A percentile compares a stretch with the other conserved stretches of the same genome.
Conservation (phyloP, 2,113 vertebrate species). For the Mastomys natalensis region DNA sequence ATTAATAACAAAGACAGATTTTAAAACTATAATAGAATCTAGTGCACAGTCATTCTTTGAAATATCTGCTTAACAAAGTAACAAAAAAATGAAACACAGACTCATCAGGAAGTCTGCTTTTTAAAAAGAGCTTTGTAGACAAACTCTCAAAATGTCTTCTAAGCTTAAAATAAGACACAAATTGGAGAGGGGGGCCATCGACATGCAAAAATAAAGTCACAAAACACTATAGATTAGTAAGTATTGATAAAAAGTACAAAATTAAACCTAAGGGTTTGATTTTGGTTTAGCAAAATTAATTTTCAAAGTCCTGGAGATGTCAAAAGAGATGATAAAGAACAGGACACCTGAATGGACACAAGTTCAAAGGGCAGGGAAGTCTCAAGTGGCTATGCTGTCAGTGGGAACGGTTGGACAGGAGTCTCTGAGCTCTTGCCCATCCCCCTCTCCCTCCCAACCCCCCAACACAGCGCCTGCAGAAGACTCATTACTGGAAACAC, state of each 20-base stretch:
- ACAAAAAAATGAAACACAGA: background rate
- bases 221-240: background rate
- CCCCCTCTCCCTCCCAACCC: fast-evolving
- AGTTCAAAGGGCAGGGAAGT: background rate
- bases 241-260: background rate
- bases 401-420: background rate
- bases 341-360: background rate
- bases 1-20: constrained; percentile 36
- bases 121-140: background rate
- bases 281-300: constrained; percentile 1
- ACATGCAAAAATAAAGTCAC: constrained; percentile 24
- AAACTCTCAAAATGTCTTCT: constrained; percentile 44
- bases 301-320: background rate
- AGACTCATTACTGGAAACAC: background rate
- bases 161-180: constrained; percentile 32
- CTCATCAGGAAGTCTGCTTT: background rate
- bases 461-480: background rate
- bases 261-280: constrained; percentile 26
- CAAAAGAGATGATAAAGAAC: background rate
- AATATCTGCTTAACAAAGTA: background rate
- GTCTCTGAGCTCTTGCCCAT: background rate
- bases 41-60: background rate
- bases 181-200: background rate
- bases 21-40: background rate
- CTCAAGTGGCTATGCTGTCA: background rate